Evolutionary conservation across 2,888 invertebrate species (phyloP).

Genomic region (Acleris emargana): DNA sequence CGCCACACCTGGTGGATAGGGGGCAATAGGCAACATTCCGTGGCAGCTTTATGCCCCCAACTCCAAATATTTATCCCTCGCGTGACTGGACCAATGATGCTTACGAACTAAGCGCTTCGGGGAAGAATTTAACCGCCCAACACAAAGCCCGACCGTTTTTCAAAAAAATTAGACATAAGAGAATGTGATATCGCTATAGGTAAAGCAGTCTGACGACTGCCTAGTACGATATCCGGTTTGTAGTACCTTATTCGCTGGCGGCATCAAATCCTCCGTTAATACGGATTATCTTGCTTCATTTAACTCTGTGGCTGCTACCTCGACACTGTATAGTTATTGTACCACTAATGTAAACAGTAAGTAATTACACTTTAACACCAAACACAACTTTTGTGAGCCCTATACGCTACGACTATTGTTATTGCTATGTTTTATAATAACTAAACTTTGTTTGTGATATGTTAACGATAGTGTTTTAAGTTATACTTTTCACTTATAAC

Average conservation of each 20-base stretch:
- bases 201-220: slow-evolving; percentile 71
- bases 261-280: slow-evolving; percentile 69
- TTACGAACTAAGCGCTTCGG: slow-evolving; percentile 48
- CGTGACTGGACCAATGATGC: slow-evolving; percentile 56
- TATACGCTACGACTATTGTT: slow-evolving; percentile 20
- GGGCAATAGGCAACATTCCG: slow-evolving; percentile 50
- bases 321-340: slow-evolving; percentile 59
- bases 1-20: slow-evolving; percentile 65
- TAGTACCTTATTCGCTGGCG: slow-evolving; percentile 75
- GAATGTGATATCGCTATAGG: slow-evolving; percentile 55
- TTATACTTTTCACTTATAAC: slow-evolving; percentile 47
- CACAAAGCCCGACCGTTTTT: slow-evolving; percentile 50
- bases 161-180: slow-evolving; percentile 47
- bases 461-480: slow-evolving; percentile 42
- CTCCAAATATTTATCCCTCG: slow-evolving; percentile 70
- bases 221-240: slow-evolving; percentile 76
- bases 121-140: slow-evolving; percentile 45
- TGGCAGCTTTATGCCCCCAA: slow-evolving; percentile 61
- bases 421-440: slow-evolving; percentile 26
- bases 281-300: slow-evolving; percentile 59
- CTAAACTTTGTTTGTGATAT: slow-evolving; percentile 35
- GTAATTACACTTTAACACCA: slow-evolving; percentile 58
- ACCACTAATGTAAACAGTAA: slow-evolving; percentile 62
- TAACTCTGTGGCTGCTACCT: slow-evolving; percentile 50
- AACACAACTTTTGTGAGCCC: slow-evolving; percentile 60